Percentiles rank a stretch among this genome's conserved stretches.
phyloP scores from a whole-genome alignment of 2,888 invertebrate species.

The Penaeus monodon region DNA sequence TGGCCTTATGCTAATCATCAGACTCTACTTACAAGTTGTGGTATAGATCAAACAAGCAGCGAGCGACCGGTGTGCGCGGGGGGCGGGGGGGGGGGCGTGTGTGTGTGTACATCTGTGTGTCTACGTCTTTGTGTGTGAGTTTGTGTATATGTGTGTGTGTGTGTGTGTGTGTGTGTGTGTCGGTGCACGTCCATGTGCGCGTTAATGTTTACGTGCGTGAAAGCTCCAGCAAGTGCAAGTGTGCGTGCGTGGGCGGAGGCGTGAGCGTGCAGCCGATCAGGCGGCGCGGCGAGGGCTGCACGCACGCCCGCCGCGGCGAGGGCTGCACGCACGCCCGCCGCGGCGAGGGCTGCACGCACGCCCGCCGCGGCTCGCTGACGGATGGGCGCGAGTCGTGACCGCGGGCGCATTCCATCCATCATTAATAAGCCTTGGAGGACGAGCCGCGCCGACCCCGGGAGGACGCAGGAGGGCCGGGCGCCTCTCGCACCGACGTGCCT shows the following conservation, averaged over 20 bases:
- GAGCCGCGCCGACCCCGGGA: neutral
- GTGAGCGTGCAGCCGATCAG: neutral
- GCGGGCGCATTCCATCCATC: neutral
- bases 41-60: no score
- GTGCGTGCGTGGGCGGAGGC: conserved; percentile 15
- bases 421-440: no score
- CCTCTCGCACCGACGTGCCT: no score
- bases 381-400: conserved; percentile 5
- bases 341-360: no score
- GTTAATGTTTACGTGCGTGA: neutral
- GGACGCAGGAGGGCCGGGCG: neutral
- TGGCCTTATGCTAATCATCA: no score
- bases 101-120: conserved; percentile 1
- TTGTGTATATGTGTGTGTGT: conserved; percentile 5
- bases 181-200: neutral
- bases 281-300: no score
- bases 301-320: no score
- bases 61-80: neutral
- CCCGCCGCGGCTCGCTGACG: no score
- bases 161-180: neutral
- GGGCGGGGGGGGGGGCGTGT: neutral
- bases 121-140: neutral
- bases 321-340: no score
- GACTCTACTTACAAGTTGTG: no score
- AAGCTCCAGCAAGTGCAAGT: neutral